These are phyloP conservation scores for Pogonocherus hispidulus DNA, from an alignment of 2,888 invertebrate species.

Conservation along the genomic window DNA sequence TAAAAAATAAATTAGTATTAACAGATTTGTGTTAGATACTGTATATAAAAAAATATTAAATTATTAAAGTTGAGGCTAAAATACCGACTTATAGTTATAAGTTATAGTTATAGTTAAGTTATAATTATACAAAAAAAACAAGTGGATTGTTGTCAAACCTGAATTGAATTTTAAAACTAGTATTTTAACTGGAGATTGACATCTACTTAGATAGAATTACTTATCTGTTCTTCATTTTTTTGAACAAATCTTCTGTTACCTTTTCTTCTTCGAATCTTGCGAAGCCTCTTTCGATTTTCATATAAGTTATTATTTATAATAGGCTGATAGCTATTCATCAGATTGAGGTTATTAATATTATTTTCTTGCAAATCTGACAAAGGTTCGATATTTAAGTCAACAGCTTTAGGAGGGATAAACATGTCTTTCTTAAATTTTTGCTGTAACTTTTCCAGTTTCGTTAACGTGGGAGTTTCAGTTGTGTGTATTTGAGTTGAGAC, in stretches of 20 bases:
- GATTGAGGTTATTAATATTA: conserved; percentile 6
- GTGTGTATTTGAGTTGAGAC: conserved; percentile 15
- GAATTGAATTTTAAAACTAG: too few relatives aligned
- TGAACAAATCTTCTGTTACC: conserved; percentile 20
- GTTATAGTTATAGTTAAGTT: too few relatives aligned
- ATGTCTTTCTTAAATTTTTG: conserved; percentile 48
- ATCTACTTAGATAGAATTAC: too few relatives aligned
- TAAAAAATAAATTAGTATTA: too few relatives aligned
- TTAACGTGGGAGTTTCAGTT: conserved; percentile 24
- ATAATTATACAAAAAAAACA: too few relatives aligned
- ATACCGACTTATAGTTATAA: too few relatives aligned
- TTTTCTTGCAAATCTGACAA: conserved; percentile 10
- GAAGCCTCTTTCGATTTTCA: not conserved
- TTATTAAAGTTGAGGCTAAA: too few relatives aligned
- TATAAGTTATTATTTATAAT: conserved; percentile 15
- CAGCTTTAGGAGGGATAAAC: conserved; percentile 27
- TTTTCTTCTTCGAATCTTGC: conserved; percentile 23
- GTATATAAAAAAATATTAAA: too few relatives aligned
- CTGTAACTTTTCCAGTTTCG: conserved; percentile 46
- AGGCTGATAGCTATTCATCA: conserved; percentile 11
- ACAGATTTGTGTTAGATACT: too few relatives aligned
- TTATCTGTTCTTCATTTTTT: too few relatives aligned
- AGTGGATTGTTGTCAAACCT: too few relatives aligned
- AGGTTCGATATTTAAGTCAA: conserved; percentile 27
- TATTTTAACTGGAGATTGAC: too few relatives aligned